A percentile compares a stretch with the other conserved stretches of the same genome.
phyloP scores from a whole-genome alignment of 2,113 vertebrate genomes.

The Cheilinus undulatus region DNA sequence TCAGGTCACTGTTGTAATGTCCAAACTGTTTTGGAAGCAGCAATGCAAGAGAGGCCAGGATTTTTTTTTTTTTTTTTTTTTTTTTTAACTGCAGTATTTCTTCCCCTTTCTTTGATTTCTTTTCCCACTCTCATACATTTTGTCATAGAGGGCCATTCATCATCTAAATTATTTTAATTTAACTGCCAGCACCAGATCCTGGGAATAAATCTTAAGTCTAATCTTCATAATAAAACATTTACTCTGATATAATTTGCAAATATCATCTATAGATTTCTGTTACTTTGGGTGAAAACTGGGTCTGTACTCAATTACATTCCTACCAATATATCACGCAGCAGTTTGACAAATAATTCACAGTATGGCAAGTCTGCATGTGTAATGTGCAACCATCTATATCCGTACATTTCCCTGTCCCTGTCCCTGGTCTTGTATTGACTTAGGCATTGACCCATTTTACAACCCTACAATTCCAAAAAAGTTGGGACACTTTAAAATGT shows the following conservation, averaged over 20 bases:
- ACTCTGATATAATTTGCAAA: background rate
- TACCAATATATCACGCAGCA: background rate
- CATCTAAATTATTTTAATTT: constrained; percentile 8
- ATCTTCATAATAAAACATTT: constrained; percentile 3
- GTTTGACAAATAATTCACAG: background rate
- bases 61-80: no score
- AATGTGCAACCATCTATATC: background rate
- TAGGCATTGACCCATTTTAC: background rate
- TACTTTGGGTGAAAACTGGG: background rate
- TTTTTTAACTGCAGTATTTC: background rate
- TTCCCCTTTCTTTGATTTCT: background rate
- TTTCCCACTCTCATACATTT: background rate
- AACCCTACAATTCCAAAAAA: no score
- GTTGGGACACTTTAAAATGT: no score
- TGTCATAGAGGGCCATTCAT: background rate
- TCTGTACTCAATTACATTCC: background rate
- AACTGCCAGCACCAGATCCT: background rate
- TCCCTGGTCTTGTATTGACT: background rate
- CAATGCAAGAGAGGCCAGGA: background rate
- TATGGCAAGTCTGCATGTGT: background rate
- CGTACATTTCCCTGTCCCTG: background rate
- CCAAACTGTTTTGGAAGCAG: constrained; percentile 25
- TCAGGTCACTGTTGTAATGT: constrained; percentile 39
- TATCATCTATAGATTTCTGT: background rate
- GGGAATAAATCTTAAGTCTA: background rate